phyloP scores from a whole-genome alignment of 2,888 invertebrate species.

The Pecten maximus region DNA sequence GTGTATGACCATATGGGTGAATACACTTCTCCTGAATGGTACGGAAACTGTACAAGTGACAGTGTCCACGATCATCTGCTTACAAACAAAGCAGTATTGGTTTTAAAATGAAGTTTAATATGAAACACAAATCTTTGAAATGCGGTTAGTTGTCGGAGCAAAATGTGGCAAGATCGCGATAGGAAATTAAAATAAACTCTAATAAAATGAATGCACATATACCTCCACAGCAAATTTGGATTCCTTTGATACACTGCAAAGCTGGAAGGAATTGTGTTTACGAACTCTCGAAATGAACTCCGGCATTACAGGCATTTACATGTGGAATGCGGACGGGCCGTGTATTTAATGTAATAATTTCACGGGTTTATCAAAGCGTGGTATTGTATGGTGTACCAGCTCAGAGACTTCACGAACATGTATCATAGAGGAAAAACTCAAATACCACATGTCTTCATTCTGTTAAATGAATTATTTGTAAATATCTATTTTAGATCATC shows the following conservation, averaged over 20 bases:
- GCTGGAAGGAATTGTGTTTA: neutral
- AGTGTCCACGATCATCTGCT: too few species aligned
- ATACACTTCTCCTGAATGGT: too few species aligned
- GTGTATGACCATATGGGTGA: too few species aligned
- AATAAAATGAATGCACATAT: neutral
- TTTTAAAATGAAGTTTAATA: too few species aligned
- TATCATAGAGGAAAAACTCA: neutral
- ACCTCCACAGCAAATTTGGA: neutral
- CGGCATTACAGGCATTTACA: neutral
- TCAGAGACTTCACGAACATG: neutral
- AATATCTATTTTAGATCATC: neutral
- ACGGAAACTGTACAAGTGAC: too few species aligned
- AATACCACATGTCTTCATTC: neutral
- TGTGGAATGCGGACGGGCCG: neutral
- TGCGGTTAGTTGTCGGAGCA: neutral
- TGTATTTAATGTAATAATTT: constrained; percentile 21
- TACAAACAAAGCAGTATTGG: too few species aligned
- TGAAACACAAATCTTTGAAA: neutral
- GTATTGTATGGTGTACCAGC: neutral
- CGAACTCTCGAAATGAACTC: neutral
- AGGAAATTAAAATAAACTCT: neutral
- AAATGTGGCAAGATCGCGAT: neutral
- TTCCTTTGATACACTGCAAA: neutral
- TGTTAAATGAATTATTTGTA: neutral
- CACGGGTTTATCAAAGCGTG: neutral